Conservation (phyloP, 2,888 invertebrate genomes). For the Melitaea athalia region DNA sequence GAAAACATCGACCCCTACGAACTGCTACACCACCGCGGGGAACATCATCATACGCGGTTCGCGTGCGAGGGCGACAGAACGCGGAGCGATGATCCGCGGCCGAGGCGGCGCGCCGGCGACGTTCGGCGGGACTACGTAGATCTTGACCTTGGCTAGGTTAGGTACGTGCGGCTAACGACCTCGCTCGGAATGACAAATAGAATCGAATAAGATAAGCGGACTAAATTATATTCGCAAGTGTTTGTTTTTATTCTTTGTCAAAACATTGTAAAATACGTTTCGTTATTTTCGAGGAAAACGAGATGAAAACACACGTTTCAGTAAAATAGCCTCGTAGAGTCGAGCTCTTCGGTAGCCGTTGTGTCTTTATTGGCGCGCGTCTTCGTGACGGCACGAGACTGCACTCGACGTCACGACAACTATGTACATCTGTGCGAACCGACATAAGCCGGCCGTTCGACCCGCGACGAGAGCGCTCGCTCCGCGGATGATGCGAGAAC, state of each 20-base stretch:
- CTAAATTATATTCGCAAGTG: constrained; percentile 20
- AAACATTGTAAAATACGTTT: neutral
- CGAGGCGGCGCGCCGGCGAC: constrained; percentile 18
- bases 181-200: constrained; percentile 35
- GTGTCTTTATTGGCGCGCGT: neutral
- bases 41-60: neutral
- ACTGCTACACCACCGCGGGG: neutral
- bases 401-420: neutral
- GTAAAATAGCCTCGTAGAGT: neutral
- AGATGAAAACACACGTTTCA: neutral
- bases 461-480: neutral
- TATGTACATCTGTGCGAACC: neutral
- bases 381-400: constrained; percentile 2
- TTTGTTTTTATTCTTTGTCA: neutral
- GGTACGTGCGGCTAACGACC: constrained; percentile 40
- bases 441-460: neutral
- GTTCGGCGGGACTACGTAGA: constrained; percentile 34
- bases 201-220: constrained; percentile 20
- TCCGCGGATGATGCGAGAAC: neutral
- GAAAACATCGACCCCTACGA: constrained; percentile 1
- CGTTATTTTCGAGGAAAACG: neutral
- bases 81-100: constrained; percentile 6
- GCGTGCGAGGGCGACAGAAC: neutral
- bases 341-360: neutral
- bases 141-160: constrained; percentile 46